Percentiles rank a stretch among this genome's conserved stretches.
Conservation (phyloP, 1,140 invertebrate genomes). For the Phymorhynchus buccinoides region DNA sequence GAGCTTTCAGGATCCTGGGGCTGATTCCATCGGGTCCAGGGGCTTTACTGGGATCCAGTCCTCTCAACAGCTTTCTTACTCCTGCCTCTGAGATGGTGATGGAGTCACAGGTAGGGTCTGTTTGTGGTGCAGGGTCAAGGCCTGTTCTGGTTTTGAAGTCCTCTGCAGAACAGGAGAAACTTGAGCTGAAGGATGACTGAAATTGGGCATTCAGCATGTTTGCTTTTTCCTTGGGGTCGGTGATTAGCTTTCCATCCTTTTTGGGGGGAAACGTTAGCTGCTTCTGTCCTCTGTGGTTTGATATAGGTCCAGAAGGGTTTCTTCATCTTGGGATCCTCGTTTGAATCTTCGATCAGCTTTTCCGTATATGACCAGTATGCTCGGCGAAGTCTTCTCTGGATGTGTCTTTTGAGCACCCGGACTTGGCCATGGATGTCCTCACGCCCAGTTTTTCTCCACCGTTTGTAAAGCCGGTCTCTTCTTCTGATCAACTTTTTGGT, state of each 20-base stretch:
- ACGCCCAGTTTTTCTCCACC: neutral
- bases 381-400: neutral
- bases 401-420: neutral
- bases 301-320: conserved; percentile 5
- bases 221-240: neutral
- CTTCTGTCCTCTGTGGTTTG: neutral
- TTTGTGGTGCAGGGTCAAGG: neutral
- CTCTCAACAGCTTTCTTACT: neutral
- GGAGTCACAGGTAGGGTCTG: neutral
- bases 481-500: neutral
- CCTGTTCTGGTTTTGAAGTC: neutral
- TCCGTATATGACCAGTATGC: neutral
- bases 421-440: neutral
- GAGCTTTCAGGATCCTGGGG: no score
- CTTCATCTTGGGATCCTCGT: no score
- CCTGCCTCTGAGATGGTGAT: neutral
- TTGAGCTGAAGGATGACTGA: neutral
- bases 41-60: neutral
- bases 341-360: neutral
- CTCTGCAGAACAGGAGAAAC: neutral
- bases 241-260: neutral
- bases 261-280: neutral
- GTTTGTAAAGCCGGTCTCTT: neutral
- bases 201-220: neutral
- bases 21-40: no score